These are phyloP conservation scores for Pandemis heparana DNA, from an alignment of 2,888 invertebrate genomes.

Conservation along the genomic window DNA sequence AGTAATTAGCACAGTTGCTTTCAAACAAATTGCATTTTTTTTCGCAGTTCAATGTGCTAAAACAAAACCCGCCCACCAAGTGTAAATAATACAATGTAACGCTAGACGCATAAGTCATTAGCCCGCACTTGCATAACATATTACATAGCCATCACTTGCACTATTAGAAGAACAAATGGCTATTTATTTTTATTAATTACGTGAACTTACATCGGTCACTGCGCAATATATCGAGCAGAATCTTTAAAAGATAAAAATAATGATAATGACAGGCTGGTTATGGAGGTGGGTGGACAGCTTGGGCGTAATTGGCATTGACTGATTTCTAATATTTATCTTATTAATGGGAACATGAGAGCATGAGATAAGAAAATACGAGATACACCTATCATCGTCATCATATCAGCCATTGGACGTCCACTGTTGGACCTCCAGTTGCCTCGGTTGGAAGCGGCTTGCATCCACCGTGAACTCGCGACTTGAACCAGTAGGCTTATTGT, in stretches of 20 bases:
- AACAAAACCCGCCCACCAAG: background rate
- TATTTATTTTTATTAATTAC: slow-evolving; percentile 20
- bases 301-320: slow-evolving; percentile 39
- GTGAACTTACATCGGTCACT: slow-evolving; percentile 27
- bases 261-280: slow-evolving; percentile 16
- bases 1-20: background rate
- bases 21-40: background rate
- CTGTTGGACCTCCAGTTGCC: too few relatives aligned
- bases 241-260: slow-evolving; percentile 26
- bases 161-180: slow-evolving; percentile 15
- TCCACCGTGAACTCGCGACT: too few relatives aligned
- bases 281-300: slow-evolving; percentile 32
- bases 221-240: slow-evolving; percentile 32
- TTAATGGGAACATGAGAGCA: background rate
- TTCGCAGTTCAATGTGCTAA: background rate
- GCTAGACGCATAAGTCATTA: slow-evolving; percentile 6
- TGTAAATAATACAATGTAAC: slow-evolving; percentile 11
- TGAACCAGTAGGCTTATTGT: too few relatives aligned
- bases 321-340: slow-evolving; percentile 38
- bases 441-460: too few relatives aligned
- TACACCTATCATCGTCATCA: too few relatives aligned
- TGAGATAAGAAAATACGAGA: background rate
- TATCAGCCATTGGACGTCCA: too few relatives aligned
- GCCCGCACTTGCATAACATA: slow-evolving; percentile 10
- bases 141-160: background rate